Base-by-base conservation (phyloP, 2,888 invertebrate genomes). In the Macrosiphum euphorbiae region DNA sequence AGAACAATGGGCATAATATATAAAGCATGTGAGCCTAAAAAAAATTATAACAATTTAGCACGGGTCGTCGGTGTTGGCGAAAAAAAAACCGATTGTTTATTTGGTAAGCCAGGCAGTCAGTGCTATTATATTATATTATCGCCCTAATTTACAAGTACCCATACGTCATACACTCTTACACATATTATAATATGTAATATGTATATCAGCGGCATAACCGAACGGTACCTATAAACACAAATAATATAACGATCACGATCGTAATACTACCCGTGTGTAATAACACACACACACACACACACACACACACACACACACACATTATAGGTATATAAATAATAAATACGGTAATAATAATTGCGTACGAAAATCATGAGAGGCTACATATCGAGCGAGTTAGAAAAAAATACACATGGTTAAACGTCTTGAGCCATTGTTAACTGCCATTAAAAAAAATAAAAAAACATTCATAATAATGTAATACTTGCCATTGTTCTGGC, bases 341-440 rank as follows among this genome's bases (percentile, higher is more conserved):
- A 85, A 85, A 44, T 44, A 13, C 28, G 44, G 44, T 89, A 24
- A 44, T 78, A 90, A 78, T 90, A 90, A 90, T 90, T 90, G 78
- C 78, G 78, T 78, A 78, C 26, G 90, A 78, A 90, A 90, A 90
- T 78, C 90, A 50, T 50, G 90, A 52, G 78, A 90, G 78, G 90
- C 35, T 90, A n/a, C 11, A 55, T 84, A 52, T 52, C 50, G 26
- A 52, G 26, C 50, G 90, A 50, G 90, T 67, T 47, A 89, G 24
- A 90, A 88, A 88, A 88, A 41, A 16, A 41, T 41, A 13, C 20
- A 55, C 20, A 52, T 16, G 55, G 55, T 55, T 20, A 28, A n/a
- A 28, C 28, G 41, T 28, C 41, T 47, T 67, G 3, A 44, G 28
- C 90, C 35, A 90, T 90, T 90, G 90, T 90, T 90, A 90, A 90